These are phyloP conservation scores for Parauchenoglanis ngamensis DNA, from an alignment of 2,797 vertebrate genomes.

Conservation along the genomic window DNA sequence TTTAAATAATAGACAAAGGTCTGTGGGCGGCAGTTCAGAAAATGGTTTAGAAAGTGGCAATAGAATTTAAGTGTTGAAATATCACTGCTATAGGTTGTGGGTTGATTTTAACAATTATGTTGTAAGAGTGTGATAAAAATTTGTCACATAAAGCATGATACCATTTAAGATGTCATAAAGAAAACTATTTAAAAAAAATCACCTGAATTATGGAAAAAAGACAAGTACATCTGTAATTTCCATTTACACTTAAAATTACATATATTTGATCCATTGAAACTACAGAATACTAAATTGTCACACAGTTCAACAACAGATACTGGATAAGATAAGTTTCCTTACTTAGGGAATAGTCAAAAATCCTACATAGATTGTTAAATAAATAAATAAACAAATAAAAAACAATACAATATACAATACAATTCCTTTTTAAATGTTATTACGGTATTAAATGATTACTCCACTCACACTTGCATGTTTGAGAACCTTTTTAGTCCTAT, in stretches of 20 bases:
- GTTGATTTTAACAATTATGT: no score
- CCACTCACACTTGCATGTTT: background rate
- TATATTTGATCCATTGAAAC: background rate
- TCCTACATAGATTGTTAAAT: background rate
- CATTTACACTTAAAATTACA: background rate
- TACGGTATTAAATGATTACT: background rate
- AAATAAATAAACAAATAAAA: background rate
- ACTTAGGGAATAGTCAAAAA: background rate
- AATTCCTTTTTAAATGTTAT: background rate
- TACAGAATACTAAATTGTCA: background rate
- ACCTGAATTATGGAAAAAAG: background rate
- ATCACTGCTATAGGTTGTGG: conserved; percentile 6
- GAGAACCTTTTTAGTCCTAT: background rate
- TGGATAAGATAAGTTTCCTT: background rate
- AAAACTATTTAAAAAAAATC: background rate
- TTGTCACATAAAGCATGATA: background rate
- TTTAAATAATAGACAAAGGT: conserved; percentile 68
- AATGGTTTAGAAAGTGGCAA: conserved; percentile 70
- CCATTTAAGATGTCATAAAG: background rate
- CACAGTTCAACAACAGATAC: background rate
- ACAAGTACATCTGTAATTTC: background rate
- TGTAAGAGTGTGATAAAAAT: background rate
- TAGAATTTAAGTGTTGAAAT: conserved; percentile 25
- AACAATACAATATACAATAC: background rate
- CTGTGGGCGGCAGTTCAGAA: conserved; percentile 71